Base-by-base conservation (phyloP, 1,140 invertebrate species). In the Mycetomoellerius zeteki region DNA sequence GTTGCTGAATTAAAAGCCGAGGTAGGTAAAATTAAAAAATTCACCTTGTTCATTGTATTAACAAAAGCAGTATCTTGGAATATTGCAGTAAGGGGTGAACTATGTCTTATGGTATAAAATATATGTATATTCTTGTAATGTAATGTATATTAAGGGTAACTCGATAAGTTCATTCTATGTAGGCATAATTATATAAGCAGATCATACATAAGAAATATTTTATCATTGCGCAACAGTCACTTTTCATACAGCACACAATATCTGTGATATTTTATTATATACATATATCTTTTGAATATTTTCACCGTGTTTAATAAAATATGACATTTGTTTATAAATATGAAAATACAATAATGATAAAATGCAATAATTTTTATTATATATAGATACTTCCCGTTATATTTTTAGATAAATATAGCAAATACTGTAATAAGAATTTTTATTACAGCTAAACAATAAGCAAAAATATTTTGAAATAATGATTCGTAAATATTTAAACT, bases 1-100 rank as follows among this genome's bases (percentile, higher is more conserved):
- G 97, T 99, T 82, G 98, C 97, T 47, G 98, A 99, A 95, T 96
- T 99, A 19, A 98, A 98, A 95, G 98, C 98, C 56, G 98, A 99
- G 97, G 98, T 99, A 96, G 95, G 95, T 94, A 85, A 30, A 72
- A 52, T 75, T 78, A 1, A 37, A 21, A 27, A 12, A 30, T 30
- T 21, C 3, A 43, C 33, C 33, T 30, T 33, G 30, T 67, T 2
- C 33, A 71, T 37, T 86, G 58, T 78, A 85, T 77, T 81, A 86
- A 81, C 80, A 58, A 90, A 88, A 81, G 86, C 89, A 90, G 87
- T 76, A 86, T 85, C 64, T 86, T 30, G n/a, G 52, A 72, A 81
- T 77, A 86, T 87, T 91, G 90, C 90, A 91, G 90, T 91, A 91
- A 91, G 90, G 86, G 90, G 90, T 91, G 89, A 86, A 85, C 56